Evolutionary conservation across 2,888 invertebrate species (phyloP), one percentile per base, ranked within the genome.

Genomic region (Caenorhabditis auriculariae): DNA sequence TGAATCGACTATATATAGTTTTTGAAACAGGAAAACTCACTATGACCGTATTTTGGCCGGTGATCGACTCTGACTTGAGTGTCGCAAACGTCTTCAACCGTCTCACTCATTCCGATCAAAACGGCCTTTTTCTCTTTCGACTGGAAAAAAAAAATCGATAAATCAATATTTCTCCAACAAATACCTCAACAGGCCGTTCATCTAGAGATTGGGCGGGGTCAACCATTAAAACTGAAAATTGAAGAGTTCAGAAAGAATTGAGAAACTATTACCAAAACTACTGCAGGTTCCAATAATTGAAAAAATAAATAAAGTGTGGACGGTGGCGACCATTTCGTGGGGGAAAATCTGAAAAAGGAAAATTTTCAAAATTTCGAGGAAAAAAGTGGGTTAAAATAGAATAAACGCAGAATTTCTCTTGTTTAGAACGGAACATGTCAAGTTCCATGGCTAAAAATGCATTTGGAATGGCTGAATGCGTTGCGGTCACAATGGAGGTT

Each of bases 31-130:
- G 9, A 15, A 35, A 15, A 59, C 72, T 71, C 52, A 75, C 75
- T 72, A 39, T 72, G 73, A 19, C 75, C 75, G 32, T 53, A 58
- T 46, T 62, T 55, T 9, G 75, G 75, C 28, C 66, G 63, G 52
- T 72, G 67, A 41, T 73, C 66, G n/a, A 48, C 54, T 32, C 64
- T 66, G 27, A 73, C 67, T 39, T 56, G 65, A 23, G 60, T 75
- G 32, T 74, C 62, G 61, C 75, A 75, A 6, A 75, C 75, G 38
- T 75, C 58, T 27, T 65, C 65, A 17, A 21, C 3, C 5, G 39
- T 6, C 4, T 58, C 58, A 35, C 48, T 48, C 44, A 58, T 48
- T 48, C 58, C 58, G 43, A 58, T 53, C 48, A 58, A 49, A 53
- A 58, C 47, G 44, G 58, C 52, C 38, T 58, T 58, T 53, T 49